A percentile compares a stretch with the other conserved stretches of the same genome.
These are phyloP conservation scores for Dinoponera quadriceps DNA, from an alignment of 1,140 invertebrate species.

Conservation along the genomic window DNA sequence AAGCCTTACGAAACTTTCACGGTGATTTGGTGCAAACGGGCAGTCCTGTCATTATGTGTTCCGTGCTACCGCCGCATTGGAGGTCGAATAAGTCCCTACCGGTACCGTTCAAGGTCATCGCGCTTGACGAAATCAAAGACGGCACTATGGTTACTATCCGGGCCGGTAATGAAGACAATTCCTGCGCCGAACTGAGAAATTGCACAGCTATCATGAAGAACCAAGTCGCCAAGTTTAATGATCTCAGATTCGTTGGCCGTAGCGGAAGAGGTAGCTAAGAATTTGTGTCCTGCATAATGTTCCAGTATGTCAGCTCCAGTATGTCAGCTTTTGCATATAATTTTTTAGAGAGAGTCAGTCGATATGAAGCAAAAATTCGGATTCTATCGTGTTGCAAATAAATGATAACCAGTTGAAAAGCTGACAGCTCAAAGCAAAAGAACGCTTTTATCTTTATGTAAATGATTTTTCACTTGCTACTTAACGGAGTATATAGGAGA, in stretches of 20 bases:
- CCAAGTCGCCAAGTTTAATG: slow-evolving; percentile 98
- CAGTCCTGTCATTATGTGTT: slow-evolving; percentile 96
- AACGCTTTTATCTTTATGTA: too few species aligned
- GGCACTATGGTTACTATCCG: slow-evolving; percentile 96
- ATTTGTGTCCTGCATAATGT: not conserved
- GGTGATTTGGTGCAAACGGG: slow-evolving; percentile 96
- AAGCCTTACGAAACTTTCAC: slow-evolving; percentile 93
- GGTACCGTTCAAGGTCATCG: slow-evolving; percentile 96
- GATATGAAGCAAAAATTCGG: too few species aligned
- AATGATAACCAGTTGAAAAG: too few species aligned
- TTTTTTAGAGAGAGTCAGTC: too few species aligned
- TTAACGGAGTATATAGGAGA: too few species aligned
- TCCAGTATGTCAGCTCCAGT: too few species aligned
- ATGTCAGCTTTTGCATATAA: too few species aligned
- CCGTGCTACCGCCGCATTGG: slow-evolving; percentile 96
- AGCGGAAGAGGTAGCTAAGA: slow-evolving; percentile 93
- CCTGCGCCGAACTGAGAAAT: slow-evolving; percentile 96
- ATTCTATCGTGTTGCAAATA: too few species aligned
- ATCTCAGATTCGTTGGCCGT: slow-evolving; percentile 97
- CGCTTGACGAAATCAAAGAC: slow-evolving; percentile 95
- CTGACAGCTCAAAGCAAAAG: too few species aligned
- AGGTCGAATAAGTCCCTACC: slow-evolving; percentile 98
- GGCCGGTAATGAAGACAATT: slow-evolving; percentile 99
- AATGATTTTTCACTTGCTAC: too few species aligned
- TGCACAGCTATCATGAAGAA: slow-evolving; percentile 97